Evolutionary conservation across 2,113 vertebrate genomes (phyloP).

Genomic region (Mellivora capensis): DNA sequence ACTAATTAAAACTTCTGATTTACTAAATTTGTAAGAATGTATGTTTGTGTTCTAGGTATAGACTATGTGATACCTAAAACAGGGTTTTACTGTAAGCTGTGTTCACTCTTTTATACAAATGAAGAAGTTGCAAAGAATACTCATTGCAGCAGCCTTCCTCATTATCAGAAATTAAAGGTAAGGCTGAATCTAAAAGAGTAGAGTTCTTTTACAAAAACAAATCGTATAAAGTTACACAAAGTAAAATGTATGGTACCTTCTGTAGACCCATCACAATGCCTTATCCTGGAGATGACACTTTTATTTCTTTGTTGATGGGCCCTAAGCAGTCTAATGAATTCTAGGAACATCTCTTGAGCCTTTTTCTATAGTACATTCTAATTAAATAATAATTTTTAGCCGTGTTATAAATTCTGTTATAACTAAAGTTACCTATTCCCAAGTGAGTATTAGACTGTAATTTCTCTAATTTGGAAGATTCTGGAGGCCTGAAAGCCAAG

Average conservation of each 20-base stretch:
- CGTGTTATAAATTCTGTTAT: neutral
- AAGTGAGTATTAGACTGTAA: neutral
- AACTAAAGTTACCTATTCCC: neutral
- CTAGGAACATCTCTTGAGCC: neutral
- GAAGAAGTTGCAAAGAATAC: constrained; percentile 95
- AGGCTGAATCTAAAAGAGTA: constrained; percentile 73
- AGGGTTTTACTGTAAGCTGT: constrained; percentile 98
- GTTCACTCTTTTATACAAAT: constrained; percentile 97
- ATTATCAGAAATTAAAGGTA: constrained; percentile 98
- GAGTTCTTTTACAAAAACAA: constrained; percentile 52
- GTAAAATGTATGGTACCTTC: neutral
- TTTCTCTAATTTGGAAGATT: constrained; percentile 20
- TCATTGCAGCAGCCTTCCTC: constrained; percentile 95
- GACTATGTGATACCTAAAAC: constrained; percentile 96
- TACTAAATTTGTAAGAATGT: constrained; percentile 74
- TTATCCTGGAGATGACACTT: neutral
- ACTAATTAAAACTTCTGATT: constrained; percentile 52
- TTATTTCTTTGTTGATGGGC: neutral
- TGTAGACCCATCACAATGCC: neutral
- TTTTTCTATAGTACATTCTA: neutral
- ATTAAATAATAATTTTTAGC: neutral
- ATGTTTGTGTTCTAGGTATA: constrained; percentile 88
- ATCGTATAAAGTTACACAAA: neutral
- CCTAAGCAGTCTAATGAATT: constrained; percentile 15
- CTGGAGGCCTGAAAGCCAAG: neutral